Base-by-base conservation (phyloP, 2,797 vertebrate species). In the Rhinoraja longicauda region DNA sequence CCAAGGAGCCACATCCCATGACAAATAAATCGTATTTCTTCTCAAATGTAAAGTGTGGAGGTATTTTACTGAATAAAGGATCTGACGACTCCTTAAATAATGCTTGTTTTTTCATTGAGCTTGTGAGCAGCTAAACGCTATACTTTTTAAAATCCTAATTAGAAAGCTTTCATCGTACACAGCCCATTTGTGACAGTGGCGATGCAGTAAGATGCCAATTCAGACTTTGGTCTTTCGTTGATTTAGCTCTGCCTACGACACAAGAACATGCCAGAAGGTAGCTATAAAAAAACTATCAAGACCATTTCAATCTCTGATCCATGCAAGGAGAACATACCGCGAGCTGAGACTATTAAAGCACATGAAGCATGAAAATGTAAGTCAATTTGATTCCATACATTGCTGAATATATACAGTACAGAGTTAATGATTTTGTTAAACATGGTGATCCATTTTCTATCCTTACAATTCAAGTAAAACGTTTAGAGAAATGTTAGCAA, bases 251-350 rank as follows among this genome's bases (percentile, higher is more conserved):
- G 97, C 98, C 0, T 95, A 96, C 94, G 98, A 99, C 96, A 95
- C 95, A 93, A 97, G 96, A 94, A 96, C 97, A 24, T 97, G 97
- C 95, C 95, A 97, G 96, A 99, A 98, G 95, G 97, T 99, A 95
- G 99, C 98, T 5, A 98, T 99, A 94, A 99, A 99, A 97, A 99
- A 99, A 95, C 97, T 99, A 93, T 98, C 98, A 93, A 97, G 98
- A 93, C 98, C 99, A n/a, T 99, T 99, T 95, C 98, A 99, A 95
- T 98, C 98, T 0, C 97, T 98, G 93, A 97, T 99, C 93, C 99
- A 99, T 0, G 98, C 98, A 1, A 97, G 98, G 94, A 97, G 98
- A 93, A 98, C 98, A 0, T 99, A 98, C 95, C 96, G 99, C 24
- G 98, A 99, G 94, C 97, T 99, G 94, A 96, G 98, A 94, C 96